Percentiles rank a stretch among this genome's conserved stretches.
These are phyloP conservation scores for Yponomeuta sedellus DNA, from an alignment of 2,888 invertebrate genomes.

Conservation along the genomic window DNA sequence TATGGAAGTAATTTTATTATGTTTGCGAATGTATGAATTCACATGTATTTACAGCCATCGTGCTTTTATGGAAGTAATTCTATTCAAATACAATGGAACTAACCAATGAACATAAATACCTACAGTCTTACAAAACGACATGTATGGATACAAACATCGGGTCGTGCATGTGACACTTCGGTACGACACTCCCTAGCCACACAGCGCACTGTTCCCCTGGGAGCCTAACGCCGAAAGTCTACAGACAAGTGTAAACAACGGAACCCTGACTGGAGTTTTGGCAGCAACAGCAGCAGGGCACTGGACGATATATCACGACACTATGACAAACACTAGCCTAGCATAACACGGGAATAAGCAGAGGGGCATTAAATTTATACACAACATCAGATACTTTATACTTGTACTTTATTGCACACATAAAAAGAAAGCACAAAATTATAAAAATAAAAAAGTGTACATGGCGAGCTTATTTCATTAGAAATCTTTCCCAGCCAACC, in stretches of 20 bases:
- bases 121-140: not conserved
- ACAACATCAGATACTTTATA: too few relatives aligned
- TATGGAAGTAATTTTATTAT: too few relatives aligned
- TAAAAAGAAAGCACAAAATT: too few relatives aligned
- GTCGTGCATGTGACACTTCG: not conserved
- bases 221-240: slow-evolving; percentile 1
- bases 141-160: not conserved
- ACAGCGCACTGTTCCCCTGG: not conserved
- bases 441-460: too few relatives aligned
- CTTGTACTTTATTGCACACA: too few relatives aligned
- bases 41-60: too few relatives aligned
- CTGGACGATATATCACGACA: slow-evolving; percentile 49
- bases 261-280: slow-evolving; percentile 15
- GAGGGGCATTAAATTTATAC: not conserved
- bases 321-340: slow-evolving; percentile 49
- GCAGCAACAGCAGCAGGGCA: slow-evolving; percentile 8
- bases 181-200: not conserved
- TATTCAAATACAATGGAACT: too few relatives aligned
- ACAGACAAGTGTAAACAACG: slow-evolving; percentile 14
- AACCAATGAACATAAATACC: too few relatives aligned
- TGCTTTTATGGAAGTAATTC: too few relatives aligned
- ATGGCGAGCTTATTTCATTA: too few relatives aligned
- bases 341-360: not conserved
- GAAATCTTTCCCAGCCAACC: too few relatives aligned
- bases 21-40: too few relatives aligned